Base-by-base conservation (phyloP, 2,797 vertebrate species). In the Schizopygopsis malacanthus region DNA sequence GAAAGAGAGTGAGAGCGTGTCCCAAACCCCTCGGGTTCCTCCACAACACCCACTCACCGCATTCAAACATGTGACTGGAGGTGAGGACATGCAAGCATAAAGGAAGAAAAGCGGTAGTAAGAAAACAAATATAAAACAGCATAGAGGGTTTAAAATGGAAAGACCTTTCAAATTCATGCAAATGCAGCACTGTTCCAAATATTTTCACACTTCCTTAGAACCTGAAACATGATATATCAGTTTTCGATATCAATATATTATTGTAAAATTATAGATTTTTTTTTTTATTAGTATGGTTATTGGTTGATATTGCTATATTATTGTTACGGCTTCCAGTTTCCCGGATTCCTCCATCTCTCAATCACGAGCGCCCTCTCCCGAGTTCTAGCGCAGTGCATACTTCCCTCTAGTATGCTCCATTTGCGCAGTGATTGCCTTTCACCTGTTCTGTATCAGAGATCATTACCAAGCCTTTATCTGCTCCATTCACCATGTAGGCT, bases 11-110 rank as follows among this genome's bases (percentile, higher is more conserved):
- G 45, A 82, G 67, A 78, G 22, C 28, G 39, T 86, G 81, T 89
- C 59, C 83, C 54, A 79, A 83, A 78, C 76, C 79, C 52, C 83
- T 83, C 43, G 52, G 80, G 79, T 78, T 85, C 41, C 70, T 81
- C 71, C 65, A 41, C 39, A 54, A 59, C 76, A 25, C 83, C 77
- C 83, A 89, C 81, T 70, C 71, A 39, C 80, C 1, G 18, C 77
- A 88, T 54, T 16, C 76, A 80, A 67, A 67, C 84, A 80, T 47
- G 43, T 75, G 73, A 85, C 88, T 84, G 72, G 81, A 81, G 85
- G 81, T 83, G 85, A 81, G 61, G 81, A 84, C 33, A 82, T 71
- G 37, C 61, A 75, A 10, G 18, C 37, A 81, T 28, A 43, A 33
- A 33, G 16, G 45, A 15, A 80, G 47, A 61, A 85, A 77, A 81